A percentile compares a stretch with the other conserved stretches of the same genome.
Conservation (phyloP, 2,797 vertebrate species). For the Nannoperca australis region DNA sequence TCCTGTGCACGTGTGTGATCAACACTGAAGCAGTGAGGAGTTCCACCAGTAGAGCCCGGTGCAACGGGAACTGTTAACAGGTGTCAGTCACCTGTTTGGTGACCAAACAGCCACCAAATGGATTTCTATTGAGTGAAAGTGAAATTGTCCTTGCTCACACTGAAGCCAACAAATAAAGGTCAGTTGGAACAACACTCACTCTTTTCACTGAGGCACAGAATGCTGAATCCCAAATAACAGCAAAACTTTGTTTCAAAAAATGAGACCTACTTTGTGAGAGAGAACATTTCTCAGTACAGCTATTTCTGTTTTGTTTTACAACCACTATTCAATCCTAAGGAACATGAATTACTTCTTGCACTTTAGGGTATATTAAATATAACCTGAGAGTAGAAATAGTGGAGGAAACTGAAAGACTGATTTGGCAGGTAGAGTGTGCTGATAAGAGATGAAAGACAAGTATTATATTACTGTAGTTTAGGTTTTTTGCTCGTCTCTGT, state of each 20-base stretch:
- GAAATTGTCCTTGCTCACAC: background rate
- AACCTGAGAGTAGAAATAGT: slow-evolving; percentile 3
- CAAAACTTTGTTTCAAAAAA: slow-evolving; percentile 39
- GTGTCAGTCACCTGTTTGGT: background rate
- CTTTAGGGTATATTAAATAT: slow-evolving; percentile 35
- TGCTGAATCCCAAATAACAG: slow-evolving; percentile 33
- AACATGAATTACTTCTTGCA: slow-evolving; percentile 28
- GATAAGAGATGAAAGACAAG: slow-evolving; percentile 9
- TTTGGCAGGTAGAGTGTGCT: background rate
- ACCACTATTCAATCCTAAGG: slow-evolving; percentile 18
- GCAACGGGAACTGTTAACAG: slow-evolving; percentile 52
- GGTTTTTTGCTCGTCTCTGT: slow-evolving; percentile 10
- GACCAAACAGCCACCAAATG: slow-evolving; percentile 36
- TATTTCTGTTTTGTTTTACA: slow-evolving; percentile 25
- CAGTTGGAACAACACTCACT: slow-evolving; percentile 24
- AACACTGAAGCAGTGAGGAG: slow-evolving; percentile 3
- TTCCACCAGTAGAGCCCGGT: slow-evolving; percentile 56
- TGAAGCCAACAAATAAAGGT: slow-evolving; percentile 36
- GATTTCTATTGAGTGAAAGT: slow-evolving; percentile 45
- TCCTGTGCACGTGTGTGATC: slow-evolving; percentile 15
- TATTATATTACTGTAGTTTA: slow-evolving; percentile 14
- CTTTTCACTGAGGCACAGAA: slow-evolving; percentile 3
- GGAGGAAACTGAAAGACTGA: slow-evolving; percentile 8
- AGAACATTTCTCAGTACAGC: slow-evolving; percentile 7
- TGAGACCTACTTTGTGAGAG: slow-evolving; percentile 35